These are phyloP conservation scores for Apamea epomidion DNA, from an alignment of 2,888 invertebrate species.

Conservation along the genomic window DNA sequence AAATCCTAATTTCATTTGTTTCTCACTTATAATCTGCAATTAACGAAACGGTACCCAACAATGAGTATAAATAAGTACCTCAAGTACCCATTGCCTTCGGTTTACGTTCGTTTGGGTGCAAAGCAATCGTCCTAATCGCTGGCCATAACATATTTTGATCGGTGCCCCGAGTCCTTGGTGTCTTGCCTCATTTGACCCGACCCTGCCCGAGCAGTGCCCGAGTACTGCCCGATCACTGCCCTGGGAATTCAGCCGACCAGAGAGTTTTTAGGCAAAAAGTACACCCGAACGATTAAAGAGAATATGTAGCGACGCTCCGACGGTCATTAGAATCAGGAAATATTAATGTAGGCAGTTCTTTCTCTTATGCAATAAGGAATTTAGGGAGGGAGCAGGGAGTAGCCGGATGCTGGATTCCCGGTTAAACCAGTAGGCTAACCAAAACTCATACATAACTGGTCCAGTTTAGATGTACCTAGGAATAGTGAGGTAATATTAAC, in stretches of 20 bases:
- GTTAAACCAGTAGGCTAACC: not conserved
- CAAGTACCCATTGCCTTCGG: constrained; percentile 22
- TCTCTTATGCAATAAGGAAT: constrained; percentile 14
- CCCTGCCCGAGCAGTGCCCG: constrained; percentile 32
- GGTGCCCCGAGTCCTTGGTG: constrained; percentile 26
- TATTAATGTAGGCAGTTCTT: not conserved
- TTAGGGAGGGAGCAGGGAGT: not conserved
- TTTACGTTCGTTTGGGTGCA: constrained; percentile 51
- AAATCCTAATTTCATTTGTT: constrained; percentile 20
- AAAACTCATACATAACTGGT: not conserved
- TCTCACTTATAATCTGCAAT: constrained; percentile 9
- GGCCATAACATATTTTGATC: constrained; percentile 58
- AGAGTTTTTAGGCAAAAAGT: constrained; percentile 25
- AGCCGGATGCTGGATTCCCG: not conserved
- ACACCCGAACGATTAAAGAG: constrained; percentile 37
- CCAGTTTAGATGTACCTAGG: not conserved
- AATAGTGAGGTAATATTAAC: not conserved
- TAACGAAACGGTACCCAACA: constrained; percentile 10
- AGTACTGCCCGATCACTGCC: constrained; percentile 28
- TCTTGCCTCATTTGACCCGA: constrained; percentile 49
- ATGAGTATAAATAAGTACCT: constrained; percentile 16
- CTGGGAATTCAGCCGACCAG: constrained; percentile 43
- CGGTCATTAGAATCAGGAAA: constrained; percentile 16
- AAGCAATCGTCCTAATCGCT: constrained; percentile 58
- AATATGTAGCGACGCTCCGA: not conserved